Percentiles rank a stretch among this genome's conserved stretches.
Evolutionary conservation across 2,888 invertebrate species (phyloP).

Genomic region (Apamea epomidion): DNA sequence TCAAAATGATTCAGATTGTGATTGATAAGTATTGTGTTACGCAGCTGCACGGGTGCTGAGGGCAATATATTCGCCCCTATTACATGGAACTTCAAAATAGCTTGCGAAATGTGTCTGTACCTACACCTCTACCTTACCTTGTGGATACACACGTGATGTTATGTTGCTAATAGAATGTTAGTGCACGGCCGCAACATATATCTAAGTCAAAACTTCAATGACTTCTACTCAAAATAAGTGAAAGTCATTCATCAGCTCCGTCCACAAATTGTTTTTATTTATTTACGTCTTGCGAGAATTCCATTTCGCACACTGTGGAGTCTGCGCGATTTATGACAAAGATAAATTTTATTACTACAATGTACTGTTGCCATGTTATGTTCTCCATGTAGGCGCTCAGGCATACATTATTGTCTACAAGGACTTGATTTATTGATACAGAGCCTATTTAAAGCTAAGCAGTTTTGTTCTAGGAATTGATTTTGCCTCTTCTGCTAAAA

Average conservation of each 20-base stretch:
- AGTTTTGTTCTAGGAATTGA: not conserved
- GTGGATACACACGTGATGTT: not conserved
- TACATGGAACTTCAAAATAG: not conserved
- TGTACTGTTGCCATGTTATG: slow-evolving; percentile 51
- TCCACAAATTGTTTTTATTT: slow-evolving; percentile 50
- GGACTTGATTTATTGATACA: slow-evolving; percentile 43
- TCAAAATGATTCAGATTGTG: no score
- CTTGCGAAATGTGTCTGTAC: no score
- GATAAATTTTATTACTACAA: slow-evolving; percentile 65
- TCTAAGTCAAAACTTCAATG: slow-evolving; percentile 31
- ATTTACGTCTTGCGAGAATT: slow-evolving; percentile 41
- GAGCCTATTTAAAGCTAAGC: slow-evolving; percentile 7
- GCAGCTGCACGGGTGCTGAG: not conserved
- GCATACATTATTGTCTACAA: slow-evolving; percentile 32
- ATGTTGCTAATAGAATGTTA: not conserved
- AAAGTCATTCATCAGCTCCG: slow-evolving; percentile 35
- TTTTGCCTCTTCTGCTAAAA: not conserved
- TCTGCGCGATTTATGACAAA: slow-evolving; percentile 61
- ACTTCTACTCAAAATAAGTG: slow-evolving; percentile 34
- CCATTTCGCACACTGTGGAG: slow-evolving; percentile 37
- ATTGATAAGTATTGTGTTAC: no score
- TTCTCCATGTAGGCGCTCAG: slow-evolving; percentile 37
- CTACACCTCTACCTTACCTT: not conserved
- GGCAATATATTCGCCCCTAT: not conserved
- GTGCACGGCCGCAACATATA: not conserved